A percentile compares a stretch with the other conserved stretches of the same genome.
phyloP scores from a whole-genome alignment of 1,140 invertebrate species.

The Pomacea maculata region DNA sequence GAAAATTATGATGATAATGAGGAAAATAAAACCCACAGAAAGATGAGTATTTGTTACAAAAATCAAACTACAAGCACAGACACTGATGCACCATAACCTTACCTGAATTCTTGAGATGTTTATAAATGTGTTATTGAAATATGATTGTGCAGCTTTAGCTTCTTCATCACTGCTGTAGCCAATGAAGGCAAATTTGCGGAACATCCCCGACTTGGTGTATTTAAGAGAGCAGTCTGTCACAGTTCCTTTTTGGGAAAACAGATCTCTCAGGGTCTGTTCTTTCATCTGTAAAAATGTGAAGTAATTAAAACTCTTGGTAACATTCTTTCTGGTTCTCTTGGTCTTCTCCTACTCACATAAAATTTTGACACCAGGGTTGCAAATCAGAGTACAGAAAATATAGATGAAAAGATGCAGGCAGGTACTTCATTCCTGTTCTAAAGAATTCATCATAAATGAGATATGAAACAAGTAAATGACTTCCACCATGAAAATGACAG shows the following conservation, averaged over 20 bases:
- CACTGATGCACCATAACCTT: constrained; percentile 6
- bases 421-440: too few species aligned
- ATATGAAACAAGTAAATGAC: too few species aligned
- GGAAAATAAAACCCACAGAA: constrained; percentile 5
- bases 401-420: background rate
- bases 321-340: background rate
- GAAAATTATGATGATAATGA: background rate
- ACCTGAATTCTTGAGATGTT: constrained; percentile 79
- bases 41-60: background rate
- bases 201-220: constrained; percentile 88
- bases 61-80: background rate
- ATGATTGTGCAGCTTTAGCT: constrained; percentile 77
- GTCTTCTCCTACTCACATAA: background rate
- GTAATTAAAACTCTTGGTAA: background rate
- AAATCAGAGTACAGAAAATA: background rate
- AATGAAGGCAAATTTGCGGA: constrained; percentile 91
- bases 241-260: constrained; percentile 81
- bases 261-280: constrained; percentile 77
- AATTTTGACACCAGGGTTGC: background rate
- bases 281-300: constrained; percentile 74
- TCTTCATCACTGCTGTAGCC: constrained; percentile 85
- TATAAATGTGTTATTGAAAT: constrained; percentile 86
- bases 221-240: constrained; percentile 94
- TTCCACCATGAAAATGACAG: too few species aligned
- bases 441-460: too few species aligned